phyloP scores from a whole-genome alignment of 1,140 invertebrate genomes.

The Heliothis subflexa region DNA sequence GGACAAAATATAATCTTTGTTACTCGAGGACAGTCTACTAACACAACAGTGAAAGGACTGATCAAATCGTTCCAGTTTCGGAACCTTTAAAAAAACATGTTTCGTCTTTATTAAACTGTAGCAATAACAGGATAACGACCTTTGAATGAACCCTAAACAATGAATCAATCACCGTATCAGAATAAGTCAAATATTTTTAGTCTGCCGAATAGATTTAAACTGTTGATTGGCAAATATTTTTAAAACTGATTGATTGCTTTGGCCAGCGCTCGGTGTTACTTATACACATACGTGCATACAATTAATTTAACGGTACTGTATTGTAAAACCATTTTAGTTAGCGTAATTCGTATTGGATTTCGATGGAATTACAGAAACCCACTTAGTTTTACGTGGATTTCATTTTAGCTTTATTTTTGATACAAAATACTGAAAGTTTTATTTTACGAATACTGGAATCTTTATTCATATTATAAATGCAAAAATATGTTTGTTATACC shows the following conservation, averaged over 20 bases:
- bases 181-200: constrained; percentile 5
- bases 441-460: neutral
- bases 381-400: constrained; percentile 3
- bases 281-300: neutral
- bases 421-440: too few species aligned
- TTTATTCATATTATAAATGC: too few species aligned
- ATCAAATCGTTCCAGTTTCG: too few species aligned
- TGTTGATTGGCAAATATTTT: constrained; percentile 35
- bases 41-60: too few species aligned
- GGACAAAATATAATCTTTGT: too few species aligned
- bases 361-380: neutral
- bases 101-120: too few species aligned
- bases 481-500: too few species aligned
- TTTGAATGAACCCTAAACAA: neutral
- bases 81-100: too few species aligned
- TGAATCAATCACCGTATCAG: constrained; percentile 18
- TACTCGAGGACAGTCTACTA: too few species aligned
- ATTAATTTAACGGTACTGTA: constrained; percentile 7
- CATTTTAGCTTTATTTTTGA: too few species aligned
- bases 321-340: neutral
- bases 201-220: constrained; percentile 4
- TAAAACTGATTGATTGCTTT: constrained; percentile 23
- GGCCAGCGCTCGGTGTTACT: neutral
- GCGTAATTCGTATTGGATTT: neutral
- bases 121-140: neutral